Evolutionary conservation across 2,888 invertebrate genomes (phyloP).

Genomic region (Odontocerum albicorne): DNA sequence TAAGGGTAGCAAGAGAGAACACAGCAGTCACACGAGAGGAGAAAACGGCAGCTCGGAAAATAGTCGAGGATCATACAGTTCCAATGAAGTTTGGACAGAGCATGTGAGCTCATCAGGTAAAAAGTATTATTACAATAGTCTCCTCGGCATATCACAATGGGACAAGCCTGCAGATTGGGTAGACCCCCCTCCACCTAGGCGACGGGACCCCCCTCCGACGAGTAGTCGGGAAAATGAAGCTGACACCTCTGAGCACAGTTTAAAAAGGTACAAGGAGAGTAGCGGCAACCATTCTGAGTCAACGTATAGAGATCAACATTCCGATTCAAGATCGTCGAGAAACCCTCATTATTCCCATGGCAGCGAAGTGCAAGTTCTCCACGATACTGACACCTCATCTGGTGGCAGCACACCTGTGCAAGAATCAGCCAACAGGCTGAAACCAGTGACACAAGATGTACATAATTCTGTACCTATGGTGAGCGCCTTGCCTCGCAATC

Average conservation of each 20-base stretch:
- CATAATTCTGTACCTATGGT: slow-evolving; percentile 29
- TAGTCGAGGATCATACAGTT: slow-evolving; percentile 27
- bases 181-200: slow-evolving; percentile 22
- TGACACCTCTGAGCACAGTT: slow-evolving; percentile 13
- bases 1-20: slow-evolving; percentile 23
- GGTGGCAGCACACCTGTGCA: slow-evolving; percentile 32
- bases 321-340: slow-evolving; percentile 14
- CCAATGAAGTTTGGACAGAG: slow-evolving; percentile 33
- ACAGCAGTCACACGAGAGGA: slow-evolving; percentile 21
- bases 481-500: slow-evolving; percentile 32
- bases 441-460: slow-evolving; percentile 16
- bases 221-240: slow-evolving; percentile 16
- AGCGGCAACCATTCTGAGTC: slow-evolving; percentile 18
- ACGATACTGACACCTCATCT: slow-evolving; percentile 32
- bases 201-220: too few relatives aligned
- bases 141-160: slow-evolving; percentile 35
- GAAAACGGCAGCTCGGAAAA: slow-evolving; percentile 31
- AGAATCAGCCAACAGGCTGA: slow-evolving; percentile 18
- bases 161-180: slow-evolving; percentile 33
- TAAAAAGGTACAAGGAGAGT: slow-evolving; percentile 26
- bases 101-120: slow-evolving; percentile 35
- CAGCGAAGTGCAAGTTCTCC: slow-evolving; percentile 28
- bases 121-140: slow-evolving; percentile 34
- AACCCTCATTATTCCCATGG: slow-evolving; percentile 22
- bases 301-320: slow-evolving; percentile 18